Percentiles rank a stretch among this genome's conserved stretches.
Conservation (phyloP, 37 sponge, comb jelly and placozoan genomes). For the Amphimedon queenslandica region DNA sequence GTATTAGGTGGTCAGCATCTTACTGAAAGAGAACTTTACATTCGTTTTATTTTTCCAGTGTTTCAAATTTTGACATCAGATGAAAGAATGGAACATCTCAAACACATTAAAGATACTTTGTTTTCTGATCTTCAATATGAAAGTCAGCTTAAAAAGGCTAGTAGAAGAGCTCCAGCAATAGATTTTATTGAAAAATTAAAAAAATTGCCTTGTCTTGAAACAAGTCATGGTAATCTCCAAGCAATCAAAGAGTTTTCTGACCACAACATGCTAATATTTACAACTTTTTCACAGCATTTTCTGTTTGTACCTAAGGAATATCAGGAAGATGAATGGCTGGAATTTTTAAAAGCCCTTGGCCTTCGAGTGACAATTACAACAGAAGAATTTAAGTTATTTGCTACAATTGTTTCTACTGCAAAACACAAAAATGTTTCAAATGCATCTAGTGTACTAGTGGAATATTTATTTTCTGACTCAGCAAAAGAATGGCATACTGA, state of each 20-base stretch:
- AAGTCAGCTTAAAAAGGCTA: too few relatives aligned
- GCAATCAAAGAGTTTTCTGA: slow-evolving; percentile 24
- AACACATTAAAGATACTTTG: too few relatives aligned
- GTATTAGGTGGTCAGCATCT: too few relatives aligned
- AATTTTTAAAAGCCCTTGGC: slow-evolving; percentile 26
- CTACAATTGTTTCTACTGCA: slow-evolving; percentile 3
- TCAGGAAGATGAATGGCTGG: slow-evolving; percentile 18
- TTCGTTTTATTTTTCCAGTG: too few relatives aligned
- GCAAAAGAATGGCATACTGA: too few relatives aligned
- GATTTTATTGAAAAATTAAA: not conserved
- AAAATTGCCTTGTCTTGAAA: not conserved
- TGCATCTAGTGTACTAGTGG: too few relatives aligned
- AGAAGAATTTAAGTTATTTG: slow-evolving; percentile 21
- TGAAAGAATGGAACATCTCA: slow-evolving; percentile 24
- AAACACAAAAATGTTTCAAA: not conserved
- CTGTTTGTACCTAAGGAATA: not conserved
- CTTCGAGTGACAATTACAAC: not conserved
- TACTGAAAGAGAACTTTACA: slow-evolving; percentile 15
- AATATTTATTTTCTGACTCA: too few relatives aligned
- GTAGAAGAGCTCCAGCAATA: too few relatives aligned
- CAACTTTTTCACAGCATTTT: slow-evolving; percentile 10
- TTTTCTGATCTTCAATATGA: not conserved
- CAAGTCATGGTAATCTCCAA: not conserved
- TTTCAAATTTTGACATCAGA: slow-evolving; percentile 17
- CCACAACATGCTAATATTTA: slow-evolving; percentile 17